These are phyloP conservation scores for Prolemur simus DNA, from an alignment of 2,113 vertebrate genomes.

Conservation along the genomic window DNA sequence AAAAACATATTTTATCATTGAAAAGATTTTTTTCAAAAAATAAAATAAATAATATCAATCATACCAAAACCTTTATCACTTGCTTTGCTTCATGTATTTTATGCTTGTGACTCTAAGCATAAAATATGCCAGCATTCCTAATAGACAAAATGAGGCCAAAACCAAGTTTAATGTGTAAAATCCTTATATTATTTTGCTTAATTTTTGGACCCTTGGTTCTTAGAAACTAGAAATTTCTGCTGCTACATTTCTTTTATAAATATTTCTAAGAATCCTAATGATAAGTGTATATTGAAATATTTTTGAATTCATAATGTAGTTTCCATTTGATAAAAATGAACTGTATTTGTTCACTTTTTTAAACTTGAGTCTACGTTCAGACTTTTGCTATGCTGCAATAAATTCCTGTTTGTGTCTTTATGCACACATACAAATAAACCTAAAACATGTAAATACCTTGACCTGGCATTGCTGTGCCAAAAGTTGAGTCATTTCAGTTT, in stretches of 20 bases:
- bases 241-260: not conserved
- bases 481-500: not conserved
- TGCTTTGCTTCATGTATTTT: not conserved
- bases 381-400: not conserved
- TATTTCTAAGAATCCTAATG: not conserved
- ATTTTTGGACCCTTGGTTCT: not conserved
- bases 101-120: not conserved
- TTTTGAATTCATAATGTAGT: not conserved
- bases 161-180: not conserved
- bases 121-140: not conserved
- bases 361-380: not conserved
- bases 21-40: not conserved
- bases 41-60: not conserved
- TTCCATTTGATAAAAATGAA: not conserved
- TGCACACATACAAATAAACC: not conserved
- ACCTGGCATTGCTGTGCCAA: not conserved
- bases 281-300: not conserved
- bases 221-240: not conserved
- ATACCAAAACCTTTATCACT: not conserved
- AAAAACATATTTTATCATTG: not conserved
- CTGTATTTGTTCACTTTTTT: not conserved
- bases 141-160: not conserved
- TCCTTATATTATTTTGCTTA: not conserved
- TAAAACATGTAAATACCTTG: not conserved
- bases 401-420: not conserved